Evolutionary conservation across 2,797 vertebrate genomes (phyloP).

Genomic region (Diglossa cyanea): DNA sequence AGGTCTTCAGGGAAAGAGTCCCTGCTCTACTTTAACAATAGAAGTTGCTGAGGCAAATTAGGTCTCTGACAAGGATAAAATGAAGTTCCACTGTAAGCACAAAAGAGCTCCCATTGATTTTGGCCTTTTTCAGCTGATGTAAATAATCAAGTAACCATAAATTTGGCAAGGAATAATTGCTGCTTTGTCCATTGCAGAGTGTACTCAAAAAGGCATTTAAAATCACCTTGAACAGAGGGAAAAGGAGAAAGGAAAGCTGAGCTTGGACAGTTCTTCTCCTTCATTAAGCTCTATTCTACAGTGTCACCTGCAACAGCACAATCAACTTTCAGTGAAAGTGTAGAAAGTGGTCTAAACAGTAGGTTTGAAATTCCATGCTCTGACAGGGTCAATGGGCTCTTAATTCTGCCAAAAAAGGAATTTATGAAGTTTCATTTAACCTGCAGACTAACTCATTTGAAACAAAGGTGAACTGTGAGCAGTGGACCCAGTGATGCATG

Average conservation of each 20-base stretch:
- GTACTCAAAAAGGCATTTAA: slow-evolving; percentile 45
- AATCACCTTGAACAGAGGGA: slow-evolving; percentile 38
- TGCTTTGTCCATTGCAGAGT: not conserved
- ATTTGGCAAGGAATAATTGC: slow-evolving; percentile 37
- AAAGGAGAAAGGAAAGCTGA: slow-evolving; percentile 27
- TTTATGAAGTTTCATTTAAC: slow-evolving; percentile 12
- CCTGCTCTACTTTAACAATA: slow-evolving; percentile 25
- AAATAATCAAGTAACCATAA: slow-evolving; percentile 62
- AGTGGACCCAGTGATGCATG: not conserved
- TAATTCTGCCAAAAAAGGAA: not conserved
- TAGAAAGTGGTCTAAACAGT: not conserved
- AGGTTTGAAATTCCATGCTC: not conserved
- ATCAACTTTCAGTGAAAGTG: not conserved
- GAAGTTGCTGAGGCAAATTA: slow-evolving; percentile 13
- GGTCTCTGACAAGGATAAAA: slow-evolving; percentile 19
- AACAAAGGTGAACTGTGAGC: not conserved
- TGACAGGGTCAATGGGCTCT: not conserved
- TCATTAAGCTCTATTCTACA: not conserved
- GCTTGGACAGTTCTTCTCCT: not conserved
- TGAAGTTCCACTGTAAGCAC: slow-evolving; percentile 24
- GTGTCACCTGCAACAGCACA: not conserved
- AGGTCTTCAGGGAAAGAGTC: slow-evolving; percentile 6
- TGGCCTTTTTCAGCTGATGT: slow-evolving; percentile 26
- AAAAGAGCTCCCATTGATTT: slow-evolving; percentile 44
- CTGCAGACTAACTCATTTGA: not conserved